Evolutionary conservation across 2,797 vertebrate species (phyloP).

Genomic region (Clarias pachynema): DNA sequence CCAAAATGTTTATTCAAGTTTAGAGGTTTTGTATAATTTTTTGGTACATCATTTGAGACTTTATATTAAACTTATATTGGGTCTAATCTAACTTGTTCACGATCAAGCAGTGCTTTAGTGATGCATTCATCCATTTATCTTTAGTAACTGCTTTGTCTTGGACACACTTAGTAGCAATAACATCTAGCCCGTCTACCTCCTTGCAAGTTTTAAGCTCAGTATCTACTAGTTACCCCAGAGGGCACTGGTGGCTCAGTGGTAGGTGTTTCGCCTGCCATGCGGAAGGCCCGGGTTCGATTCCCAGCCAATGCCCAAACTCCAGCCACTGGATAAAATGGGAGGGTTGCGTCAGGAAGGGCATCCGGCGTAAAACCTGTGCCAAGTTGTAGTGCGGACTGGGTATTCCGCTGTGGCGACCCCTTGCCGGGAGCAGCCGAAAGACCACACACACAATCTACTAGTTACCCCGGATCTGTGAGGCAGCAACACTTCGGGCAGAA

Average conservation of each 20-base stretch:
- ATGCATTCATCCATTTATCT: not conserved
- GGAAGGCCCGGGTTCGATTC: too few species aligned
- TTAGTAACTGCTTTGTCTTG: not conserved
- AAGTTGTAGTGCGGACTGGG: too few species aligned
- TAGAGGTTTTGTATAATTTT: not conserved
- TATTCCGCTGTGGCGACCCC: too few species aligned
- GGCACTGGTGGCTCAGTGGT: too few species aligned
- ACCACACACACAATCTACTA: too few species aligned
- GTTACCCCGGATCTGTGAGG: not conserved
- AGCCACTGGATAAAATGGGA: too few species aligned
- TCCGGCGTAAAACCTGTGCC: too few species aligned
- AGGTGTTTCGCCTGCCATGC: too few species aligned
- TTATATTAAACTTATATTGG: not conserved
- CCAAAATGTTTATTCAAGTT: not conserved
- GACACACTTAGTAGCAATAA: not conserved
- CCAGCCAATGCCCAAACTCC: too few species aligned
- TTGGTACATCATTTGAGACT: not conserved
- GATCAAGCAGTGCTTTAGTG: not conserved
- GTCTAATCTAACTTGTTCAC: not conserved
- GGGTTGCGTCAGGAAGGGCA: too few species aligned
- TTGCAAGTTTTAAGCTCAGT: not conserved
- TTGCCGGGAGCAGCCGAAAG: too few species aligned
- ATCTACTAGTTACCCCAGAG: not conserved
- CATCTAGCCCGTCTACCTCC: not conserved
- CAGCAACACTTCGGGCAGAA: not conserved